A percentile compares a stretch with the other conserved stretches of the same genome.
Conservation (phyloP, 2,113 vertebrate genomes). For the Cheirogaleus medius region DNA sequence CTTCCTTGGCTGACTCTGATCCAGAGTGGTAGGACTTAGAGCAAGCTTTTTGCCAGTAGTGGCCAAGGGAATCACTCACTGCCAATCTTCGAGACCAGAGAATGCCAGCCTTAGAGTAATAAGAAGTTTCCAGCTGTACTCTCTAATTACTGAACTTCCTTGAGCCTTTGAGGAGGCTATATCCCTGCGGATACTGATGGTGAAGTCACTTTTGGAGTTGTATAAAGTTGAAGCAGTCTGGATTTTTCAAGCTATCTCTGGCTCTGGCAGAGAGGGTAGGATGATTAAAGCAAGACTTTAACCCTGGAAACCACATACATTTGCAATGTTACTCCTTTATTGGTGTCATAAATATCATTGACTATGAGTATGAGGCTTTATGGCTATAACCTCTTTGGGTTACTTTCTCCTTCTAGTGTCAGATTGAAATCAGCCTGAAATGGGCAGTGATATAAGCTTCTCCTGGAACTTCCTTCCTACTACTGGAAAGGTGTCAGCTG, state of each 20-base stretch:
- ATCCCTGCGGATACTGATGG: neutral
- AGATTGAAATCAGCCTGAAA: slow-evolving; percentile 36
- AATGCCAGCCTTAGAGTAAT: neutral
- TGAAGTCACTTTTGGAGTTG: neutral
- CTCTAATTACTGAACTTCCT: neutral
- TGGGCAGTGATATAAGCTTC: neutral
- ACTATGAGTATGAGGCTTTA: slow-evolving; percentile 13
- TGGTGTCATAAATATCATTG: slow-evolving; percentile 23
- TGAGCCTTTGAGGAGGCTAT: slow-evolving; percentile 1
- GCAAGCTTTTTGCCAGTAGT: neutral
- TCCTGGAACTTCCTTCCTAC: neutral
- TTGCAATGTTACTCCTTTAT: neutral
- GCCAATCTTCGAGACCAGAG: neutral
- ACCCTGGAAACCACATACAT: neutral
- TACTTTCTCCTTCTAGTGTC: slow-evolving; percentile 39
- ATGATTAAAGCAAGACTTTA: slow-evolving; percentile 50
- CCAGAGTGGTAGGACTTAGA: neutral
- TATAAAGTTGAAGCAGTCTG: slow-evolving; percentile 6
- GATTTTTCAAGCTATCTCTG: slow-evolving; percentile 26
- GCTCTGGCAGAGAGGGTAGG: neutral
- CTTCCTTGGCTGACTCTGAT: neutral
- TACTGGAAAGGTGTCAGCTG: neutral
- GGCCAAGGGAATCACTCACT: neutral
- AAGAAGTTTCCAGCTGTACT: neutral
- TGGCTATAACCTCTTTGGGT: slow-evolving; percentile 15